Percentiles rank a stretch among this genome's conserved stretches.
These are phyloP conservation scores for Mycetomoellerius zeteki DNA, from an alignment of 1,140 invertebrate genomes.

Conservation along the genomic window DNA sequence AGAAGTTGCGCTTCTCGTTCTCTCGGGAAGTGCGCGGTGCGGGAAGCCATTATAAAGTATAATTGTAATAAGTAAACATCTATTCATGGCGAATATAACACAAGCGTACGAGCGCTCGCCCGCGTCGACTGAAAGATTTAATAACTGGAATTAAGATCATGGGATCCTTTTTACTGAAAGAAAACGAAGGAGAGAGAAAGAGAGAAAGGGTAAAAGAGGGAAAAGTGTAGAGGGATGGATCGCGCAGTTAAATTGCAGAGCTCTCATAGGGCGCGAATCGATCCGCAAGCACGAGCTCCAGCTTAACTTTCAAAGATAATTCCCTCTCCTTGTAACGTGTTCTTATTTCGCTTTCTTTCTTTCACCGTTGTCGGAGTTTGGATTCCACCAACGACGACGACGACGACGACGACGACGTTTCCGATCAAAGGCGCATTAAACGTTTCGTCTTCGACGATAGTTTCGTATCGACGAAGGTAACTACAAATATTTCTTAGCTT, in stretches of 20 bases:
- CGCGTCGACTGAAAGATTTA: conserved; percentile 63
- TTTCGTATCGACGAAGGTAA: conserved; percentile 3
- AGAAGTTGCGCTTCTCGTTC: conserved; percentile 51
- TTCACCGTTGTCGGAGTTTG: conserved; percentile 4
- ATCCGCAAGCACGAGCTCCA: conserved; percentile 43
- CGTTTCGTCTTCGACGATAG: conserved; percentile 27
- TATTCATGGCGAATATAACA: conserved; percentile 62
- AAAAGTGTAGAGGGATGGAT: conserved; percentile 10
- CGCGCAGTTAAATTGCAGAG: conserved; percentile 56
- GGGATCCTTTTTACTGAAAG: conserved; percentile 35
- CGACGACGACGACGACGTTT: conserved; percentile 31
- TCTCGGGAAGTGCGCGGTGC: conserved; percentile 29
- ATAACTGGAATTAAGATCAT: conserved; percentile 61
- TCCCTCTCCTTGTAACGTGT: conserved; percentile 39
- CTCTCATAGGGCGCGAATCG: conserved; percentile 45
- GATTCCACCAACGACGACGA: background rate
- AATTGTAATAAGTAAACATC: conserved; percentile 66
- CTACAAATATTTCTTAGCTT: conserved; percentile 43
- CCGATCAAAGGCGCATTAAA: conserved; percentile 39
- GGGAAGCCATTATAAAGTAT: conserved; percentile 61
- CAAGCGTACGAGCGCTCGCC: conserved; percentile 46
- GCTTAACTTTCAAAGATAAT: conserved; percentile 65
- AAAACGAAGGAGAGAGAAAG: conserved; percentile 7
- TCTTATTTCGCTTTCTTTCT: conserved; percentile 59
- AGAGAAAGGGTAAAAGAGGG: background rate